Evolutionary conservation across 2,888 invertebrate species (phyloP), one percentile per base, ranked within the genome.

Genomic region (Callinectes sapidus): DNA sequence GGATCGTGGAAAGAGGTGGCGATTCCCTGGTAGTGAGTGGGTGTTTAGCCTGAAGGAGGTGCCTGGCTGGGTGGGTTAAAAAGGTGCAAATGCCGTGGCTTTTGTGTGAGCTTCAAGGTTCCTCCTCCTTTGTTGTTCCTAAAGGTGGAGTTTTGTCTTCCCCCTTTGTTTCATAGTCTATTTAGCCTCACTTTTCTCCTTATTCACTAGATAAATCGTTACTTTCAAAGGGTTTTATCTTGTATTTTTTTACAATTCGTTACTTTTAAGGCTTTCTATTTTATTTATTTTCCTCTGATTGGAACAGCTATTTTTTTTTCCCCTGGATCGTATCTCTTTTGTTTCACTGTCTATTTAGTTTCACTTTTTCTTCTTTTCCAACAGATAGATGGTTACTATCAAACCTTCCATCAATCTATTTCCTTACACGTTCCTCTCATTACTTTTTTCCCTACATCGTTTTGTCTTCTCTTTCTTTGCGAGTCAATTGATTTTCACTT

Each of bases 21-120:
- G 32, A 89, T 28, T 89, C 39, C 89, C 89, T 39, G n/a, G 89
- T 71, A 89, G 28, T 91, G 61, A 54, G 71, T 48, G 28, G 23
- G 77, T 48, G 28, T 90, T 39, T 48, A 39, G 13, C 28, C 14
- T n/a, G 71, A n/a, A 77, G 48, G 77, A 5, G 89, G 89, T 0
- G n/a, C 39, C 8, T 42, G 5, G 13, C 23, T n/a, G 48, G 54
- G 2, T 35, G 10, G 39, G 35, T 23, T 35, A 71, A 71, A 39
- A 32, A 90, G 18, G 42, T 66, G 71, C 28, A n/a, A 28, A 18
- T 18, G 18, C n/a, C 87, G 32, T 54, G 54, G 14, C 48, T 48
- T 81, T 81, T 81, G 81, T 81, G 18, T 81, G 35, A 5, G 14
- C 81, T 81, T 81, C 81, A 81, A 81, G 81, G 81, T 81, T 81